These are phyloP conservation scores for Iguana delicatissima DNA, from an alignment of 2,797 vertebrate genomes.

Conservation along the genomic window DNA sequence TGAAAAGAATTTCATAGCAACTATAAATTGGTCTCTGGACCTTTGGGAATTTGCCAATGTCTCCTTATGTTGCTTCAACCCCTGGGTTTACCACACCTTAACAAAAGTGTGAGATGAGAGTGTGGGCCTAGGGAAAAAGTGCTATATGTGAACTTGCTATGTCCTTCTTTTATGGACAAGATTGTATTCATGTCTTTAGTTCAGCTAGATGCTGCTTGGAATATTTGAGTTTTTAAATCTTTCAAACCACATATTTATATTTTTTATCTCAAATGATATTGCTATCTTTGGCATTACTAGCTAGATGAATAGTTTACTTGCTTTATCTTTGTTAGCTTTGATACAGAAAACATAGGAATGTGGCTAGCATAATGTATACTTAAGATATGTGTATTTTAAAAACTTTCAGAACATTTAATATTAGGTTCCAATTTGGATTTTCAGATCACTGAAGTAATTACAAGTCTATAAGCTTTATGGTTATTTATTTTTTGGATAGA, in stretches of 20 bases:
- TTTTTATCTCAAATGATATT: conserved; percentile 64
- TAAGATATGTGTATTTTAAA: neutral
- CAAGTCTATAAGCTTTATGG: neutral
- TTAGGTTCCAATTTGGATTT: neutral
- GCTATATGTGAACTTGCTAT: neutral
- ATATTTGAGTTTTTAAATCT: conserved; percentile 43
- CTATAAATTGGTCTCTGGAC: no score
- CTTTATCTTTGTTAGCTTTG: conserved; percentile 73
- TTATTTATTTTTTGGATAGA: neutral
- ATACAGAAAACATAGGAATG: conserved; percentile 52
- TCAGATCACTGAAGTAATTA: neutral
- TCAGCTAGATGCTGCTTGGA: neutral
- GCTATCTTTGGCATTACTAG: conserved; percentile 66
- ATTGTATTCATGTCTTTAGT: neutral
- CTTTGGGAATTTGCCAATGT: no score
- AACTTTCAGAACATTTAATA: conserved; percentile 21
- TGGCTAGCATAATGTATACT: conserved; percentile 37
- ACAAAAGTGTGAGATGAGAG: neutral
- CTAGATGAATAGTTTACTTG: conserved; percentile 34
- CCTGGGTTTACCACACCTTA: neutral
- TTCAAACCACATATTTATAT: conserved; percentile 57
- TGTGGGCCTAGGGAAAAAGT: no score
- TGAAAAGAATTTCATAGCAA: no score
- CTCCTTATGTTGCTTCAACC: neutral
- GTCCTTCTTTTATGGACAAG: neutral